phyloP scores from a whole-genome alignment of 2,113 vertebrate species.

The Eolophus roseicapilla region DNA sequence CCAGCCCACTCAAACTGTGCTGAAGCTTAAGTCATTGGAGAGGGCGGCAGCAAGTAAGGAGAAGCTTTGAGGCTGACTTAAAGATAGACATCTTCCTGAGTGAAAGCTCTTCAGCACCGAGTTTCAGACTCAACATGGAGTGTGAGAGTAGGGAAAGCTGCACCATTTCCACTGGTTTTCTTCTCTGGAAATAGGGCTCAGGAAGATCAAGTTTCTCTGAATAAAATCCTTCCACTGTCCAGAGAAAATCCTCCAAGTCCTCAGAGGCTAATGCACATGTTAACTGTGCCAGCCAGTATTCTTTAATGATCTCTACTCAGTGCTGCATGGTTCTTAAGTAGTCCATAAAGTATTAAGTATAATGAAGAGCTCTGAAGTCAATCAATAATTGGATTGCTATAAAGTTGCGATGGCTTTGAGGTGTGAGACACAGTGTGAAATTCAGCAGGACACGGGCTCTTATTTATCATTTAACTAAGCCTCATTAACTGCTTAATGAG shows the following conservation, averaged over 20 bases:
- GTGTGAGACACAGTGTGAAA: not conserved
- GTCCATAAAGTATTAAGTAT: not conserved
- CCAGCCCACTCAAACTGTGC: not conserved
- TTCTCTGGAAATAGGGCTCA: not conserved
- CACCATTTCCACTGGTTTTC: not conserved
- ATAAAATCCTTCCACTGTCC: not conserved
- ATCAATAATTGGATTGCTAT: not conserved
- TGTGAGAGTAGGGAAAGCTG: not conserved
- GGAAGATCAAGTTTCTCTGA: not conserved
- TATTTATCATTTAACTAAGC: not conserved
- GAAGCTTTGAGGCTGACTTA: not conserved
- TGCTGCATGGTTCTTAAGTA: not conserved
- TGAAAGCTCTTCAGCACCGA: not conserved
- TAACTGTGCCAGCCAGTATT: not conserved
- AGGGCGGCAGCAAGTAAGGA: not conserved
- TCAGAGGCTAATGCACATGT: not conserved
- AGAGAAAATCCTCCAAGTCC: not conserved
- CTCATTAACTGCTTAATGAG: not conserved
- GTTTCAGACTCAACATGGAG: not conserved
- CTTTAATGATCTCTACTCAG: not conserved
- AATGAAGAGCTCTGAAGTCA: not conserved
- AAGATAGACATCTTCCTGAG: not conserved
- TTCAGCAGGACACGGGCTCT: not conserved
- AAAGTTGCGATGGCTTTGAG: not conserved
- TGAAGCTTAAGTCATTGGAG: not conserved